Evolutionary conservation across 2,797 vertebrate genomes (phyloP).

Genomic region (Spatula clypeata): DNA sequence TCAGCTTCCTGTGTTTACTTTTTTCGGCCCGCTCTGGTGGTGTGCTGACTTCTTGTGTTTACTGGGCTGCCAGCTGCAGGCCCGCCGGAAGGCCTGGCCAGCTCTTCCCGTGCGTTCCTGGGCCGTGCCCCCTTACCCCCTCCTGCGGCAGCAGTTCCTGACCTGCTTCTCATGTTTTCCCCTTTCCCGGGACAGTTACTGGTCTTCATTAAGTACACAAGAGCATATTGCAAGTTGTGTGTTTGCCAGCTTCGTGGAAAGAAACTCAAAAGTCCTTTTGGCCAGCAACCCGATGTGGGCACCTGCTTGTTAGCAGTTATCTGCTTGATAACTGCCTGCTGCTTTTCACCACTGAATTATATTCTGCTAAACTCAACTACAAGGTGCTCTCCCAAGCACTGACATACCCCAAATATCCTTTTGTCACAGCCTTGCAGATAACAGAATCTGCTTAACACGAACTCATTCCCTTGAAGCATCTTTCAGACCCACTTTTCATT

Average conservation of each 20-base stretch:
- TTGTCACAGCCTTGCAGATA: accelerated
- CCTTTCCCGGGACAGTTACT: neutral
- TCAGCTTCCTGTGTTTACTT: constrained; percentile 82
- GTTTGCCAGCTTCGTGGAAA: neutral
- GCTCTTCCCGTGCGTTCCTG: constrained; percentile 50
- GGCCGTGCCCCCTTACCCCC: constrained; percentile 8
- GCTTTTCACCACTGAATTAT: accelerated
- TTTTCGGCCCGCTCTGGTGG: constrained; percentile 54
- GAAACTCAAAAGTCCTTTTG: neutral
- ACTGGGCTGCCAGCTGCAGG: constrained; percentile 76
- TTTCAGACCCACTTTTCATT: accelerated
- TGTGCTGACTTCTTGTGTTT: constrained; percentile 75
- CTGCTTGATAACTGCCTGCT: neutral
- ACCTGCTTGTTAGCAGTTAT: no score
- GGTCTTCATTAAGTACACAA: neutral
- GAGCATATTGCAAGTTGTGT: neutral
- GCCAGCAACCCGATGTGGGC: neutral
- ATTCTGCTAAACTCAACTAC: accelerated
- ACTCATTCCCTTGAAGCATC: accelerated
- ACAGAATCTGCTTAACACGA: accelerated
- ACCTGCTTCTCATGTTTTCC: no score
- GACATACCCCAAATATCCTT: neutral
- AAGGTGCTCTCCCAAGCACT: accelerated
- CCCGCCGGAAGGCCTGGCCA: constrained; percentile 72
- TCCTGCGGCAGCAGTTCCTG: neutral